A percentile compares a stretch with the other conserved stretches of the same genome.
Evolutionary conservation across 2,113 vertebrate genomes (phyloP).

Genomic region (Heteronetta atricapilla): DNA sequence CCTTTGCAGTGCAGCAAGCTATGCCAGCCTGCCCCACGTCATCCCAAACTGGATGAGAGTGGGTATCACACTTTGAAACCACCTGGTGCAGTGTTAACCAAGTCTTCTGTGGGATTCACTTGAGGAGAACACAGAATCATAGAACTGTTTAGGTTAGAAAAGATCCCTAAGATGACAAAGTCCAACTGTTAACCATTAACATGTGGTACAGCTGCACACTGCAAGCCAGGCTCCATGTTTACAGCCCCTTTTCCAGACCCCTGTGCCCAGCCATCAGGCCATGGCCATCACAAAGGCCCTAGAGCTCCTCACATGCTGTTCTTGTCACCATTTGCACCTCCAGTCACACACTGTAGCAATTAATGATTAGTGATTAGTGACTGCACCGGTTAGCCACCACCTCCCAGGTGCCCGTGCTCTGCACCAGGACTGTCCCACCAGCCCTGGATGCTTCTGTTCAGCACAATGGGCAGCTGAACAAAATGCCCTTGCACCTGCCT

Average conservation of each 20-base stretch:
- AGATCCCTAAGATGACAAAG: too few species aligned
- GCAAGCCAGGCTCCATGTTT: not conserved
- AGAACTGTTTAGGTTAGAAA: too few species aligned
- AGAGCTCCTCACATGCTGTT: not conserved
- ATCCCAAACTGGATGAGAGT: not conserved
- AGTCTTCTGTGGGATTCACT: not conserved
- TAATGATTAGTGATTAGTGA: too few species aligned
- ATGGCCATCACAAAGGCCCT: not conserved
- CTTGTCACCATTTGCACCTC: not conserved
- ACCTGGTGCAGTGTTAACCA: too few species aligned
- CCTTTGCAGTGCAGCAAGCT: not conserved
- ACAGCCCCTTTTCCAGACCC: not conserved
- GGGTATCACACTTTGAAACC: not conserved
- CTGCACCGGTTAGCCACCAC: not conserved
- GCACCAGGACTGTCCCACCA: rapidly evolving
- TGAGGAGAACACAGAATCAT: not conserved
- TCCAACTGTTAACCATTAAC: too few species aligned
- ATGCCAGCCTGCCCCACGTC: not conserved
- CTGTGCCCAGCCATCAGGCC: not conserved
- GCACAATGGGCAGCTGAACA: not conserved
- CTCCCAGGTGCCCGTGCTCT: not conserved
- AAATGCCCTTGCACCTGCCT: not conserved
- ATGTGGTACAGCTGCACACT: not conserved
- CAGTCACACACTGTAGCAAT: not conserved
- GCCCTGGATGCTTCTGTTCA: not conserved